phyloP scores from a whole-genome alignment of 2,888 invertebrate genomes.

The Cremastinae sp. region DNA sequence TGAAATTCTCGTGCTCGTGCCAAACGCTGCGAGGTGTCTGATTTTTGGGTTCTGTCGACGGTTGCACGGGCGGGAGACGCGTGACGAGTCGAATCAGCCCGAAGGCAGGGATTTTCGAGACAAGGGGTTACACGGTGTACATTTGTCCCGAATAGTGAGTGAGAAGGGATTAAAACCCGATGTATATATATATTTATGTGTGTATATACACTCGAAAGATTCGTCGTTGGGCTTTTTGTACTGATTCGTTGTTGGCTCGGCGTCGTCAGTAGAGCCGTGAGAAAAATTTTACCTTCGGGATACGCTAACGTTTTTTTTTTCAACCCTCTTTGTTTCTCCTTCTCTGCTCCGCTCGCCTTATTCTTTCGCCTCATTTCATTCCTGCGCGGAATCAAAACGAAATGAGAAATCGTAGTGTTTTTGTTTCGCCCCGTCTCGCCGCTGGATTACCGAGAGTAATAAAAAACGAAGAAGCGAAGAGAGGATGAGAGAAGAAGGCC shows the following conservation, averaged over 20 bases:
- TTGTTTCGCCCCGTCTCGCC: constrained; percentile 52
- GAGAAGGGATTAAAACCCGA: constrained; percentile 22
- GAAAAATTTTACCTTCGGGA: constrained; percentile 1
- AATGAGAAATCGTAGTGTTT: constrained; percentile 36
- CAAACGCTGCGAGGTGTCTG: constrained; percentile 23
- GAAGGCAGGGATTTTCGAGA: constrained; percentile 48
- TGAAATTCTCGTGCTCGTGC: neutral
- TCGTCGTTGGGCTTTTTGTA: constrained; percentile 64
- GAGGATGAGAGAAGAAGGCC: neutral
- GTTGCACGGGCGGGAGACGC: constrained; percentile 25
- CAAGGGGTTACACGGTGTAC: constrained; percentile 29
- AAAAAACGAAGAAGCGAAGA: neutral
- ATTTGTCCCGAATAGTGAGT: constrained; percentile 6
- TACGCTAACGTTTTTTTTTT: constrained; percentile 6
- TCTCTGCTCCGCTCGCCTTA: constrained; percentile 5
- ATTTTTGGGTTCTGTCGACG: constrained; percentile 71
- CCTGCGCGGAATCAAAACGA: constrained; percentile 21
- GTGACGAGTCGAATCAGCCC: constrained; percentile 72
- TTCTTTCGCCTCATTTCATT: constrained; percentile 12
- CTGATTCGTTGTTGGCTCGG: constrained; percentile 65
- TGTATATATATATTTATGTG: constrained; percentile 60
- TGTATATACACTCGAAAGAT: no score
- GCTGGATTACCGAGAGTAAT: constrained; percentile 44
- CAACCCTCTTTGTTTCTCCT: neutral
- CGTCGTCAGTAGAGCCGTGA: neutral